These are phyloP conservation scores for Neotoxoptera formosana DNA, from an alignment of 1,140 invertebrate genomes.

Conservation along the genomic window DNA sequence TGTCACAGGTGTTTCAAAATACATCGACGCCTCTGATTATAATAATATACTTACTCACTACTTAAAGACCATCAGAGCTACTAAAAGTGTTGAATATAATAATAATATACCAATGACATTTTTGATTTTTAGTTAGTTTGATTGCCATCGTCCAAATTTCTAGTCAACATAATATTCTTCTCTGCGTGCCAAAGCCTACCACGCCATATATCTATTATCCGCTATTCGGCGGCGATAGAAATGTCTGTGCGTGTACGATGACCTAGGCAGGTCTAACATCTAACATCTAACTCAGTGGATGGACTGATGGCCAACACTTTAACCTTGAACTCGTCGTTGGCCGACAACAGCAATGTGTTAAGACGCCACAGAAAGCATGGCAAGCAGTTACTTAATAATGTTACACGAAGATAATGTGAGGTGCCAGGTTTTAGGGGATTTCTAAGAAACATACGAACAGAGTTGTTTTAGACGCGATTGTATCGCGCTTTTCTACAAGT, in stretches of 20 bases:
- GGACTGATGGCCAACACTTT: neutral
- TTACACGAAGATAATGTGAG: neutral
- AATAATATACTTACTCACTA: neutral
- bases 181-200: neutral
- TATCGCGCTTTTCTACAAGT: neutral
- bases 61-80: neutral
- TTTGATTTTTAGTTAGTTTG: too few relatives aligned
- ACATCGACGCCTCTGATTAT: too few relatives aligned
- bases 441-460: neutral
- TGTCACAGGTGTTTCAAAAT: too few relatives aligned
- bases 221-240: neutral
- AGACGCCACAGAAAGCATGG: neutral
- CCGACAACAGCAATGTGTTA: neutral
- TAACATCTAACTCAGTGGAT: too few relatives aligned
- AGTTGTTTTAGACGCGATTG: neutral
- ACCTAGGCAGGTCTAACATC: neutral
- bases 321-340: slow-evolving; percentile 1
- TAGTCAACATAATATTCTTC: neutral
- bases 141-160: neutral
- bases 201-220: too few relatives aligned
- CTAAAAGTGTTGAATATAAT: neutral
- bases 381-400: neutral
- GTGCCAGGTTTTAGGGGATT: neutral
- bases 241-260: neutral
- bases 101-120: too few relatives aligned